A percentile compares a stretch with the other conserved stretches of the same genome.
phyloP scores from a whole-genome alignment of 2,797 vertebrate genomes.

The Lophotriccus pileatus region DNA sequence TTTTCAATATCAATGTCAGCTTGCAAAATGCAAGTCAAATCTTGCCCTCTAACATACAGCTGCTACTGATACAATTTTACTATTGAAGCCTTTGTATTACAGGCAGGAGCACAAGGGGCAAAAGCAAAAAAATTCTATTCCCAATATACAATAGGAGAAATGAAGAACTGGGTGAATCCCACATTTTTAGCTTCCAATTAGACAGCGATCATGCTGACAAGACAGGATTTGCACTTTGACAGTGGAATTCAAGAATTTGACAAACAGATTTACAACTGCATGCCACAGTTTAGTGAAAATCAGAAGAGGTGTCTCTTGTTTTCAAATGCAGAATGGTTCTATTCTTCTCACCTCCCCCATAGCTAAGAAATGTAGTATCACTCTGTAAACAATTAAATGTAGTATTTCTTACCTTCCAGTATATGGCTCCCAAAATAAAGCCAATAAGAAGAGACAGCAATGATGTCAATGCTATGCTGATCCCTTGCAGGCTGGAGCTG shows the following conservation, averaged over 20 bases:
- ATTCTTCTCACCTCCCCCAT: not conserved
- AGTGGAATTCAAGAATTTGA: not conserved
- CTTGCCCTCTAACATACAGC: not conserved
- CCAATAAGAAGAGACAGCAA: constrained; percentile 75
- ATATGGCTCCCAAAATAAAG: constrained; percentile 78
- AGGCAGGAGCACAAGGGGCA: not conserved
- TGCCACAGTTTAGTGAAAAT: not conserved
- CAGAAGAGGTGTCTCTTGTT: not conserved
- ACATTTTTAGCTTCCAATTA: not conserved
- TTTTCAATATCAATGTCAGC: not conserved
- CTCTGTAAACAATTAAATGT: not conserved
- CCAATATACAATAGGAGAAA: not conserved
- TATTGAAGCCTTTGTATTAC: not conserved
- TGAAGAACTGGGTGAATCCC: not conserved
- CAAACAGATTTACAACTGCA: not conserved
- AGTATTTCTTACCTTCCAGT: constrained; percentile 75
- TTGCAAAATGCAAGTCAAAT: not conserved
- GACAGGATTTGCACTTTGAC: not conserved
- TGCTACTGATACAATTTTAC: not conserved
- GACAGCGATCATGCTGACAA: not conserved
- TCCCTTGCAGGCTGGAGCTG: constrained; percentile 71
- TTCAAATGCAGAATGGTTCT: not conserved
- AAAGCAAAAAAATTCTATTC: not conserved
- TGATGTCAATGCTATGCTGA: constrained; percentile 75
- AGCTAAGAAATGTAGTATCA: not conserved